Evolutionary conservation across 2,797 vertebrate genomes (phyloP).

Genomic region (Epinephelus malabaricus): DNA sequence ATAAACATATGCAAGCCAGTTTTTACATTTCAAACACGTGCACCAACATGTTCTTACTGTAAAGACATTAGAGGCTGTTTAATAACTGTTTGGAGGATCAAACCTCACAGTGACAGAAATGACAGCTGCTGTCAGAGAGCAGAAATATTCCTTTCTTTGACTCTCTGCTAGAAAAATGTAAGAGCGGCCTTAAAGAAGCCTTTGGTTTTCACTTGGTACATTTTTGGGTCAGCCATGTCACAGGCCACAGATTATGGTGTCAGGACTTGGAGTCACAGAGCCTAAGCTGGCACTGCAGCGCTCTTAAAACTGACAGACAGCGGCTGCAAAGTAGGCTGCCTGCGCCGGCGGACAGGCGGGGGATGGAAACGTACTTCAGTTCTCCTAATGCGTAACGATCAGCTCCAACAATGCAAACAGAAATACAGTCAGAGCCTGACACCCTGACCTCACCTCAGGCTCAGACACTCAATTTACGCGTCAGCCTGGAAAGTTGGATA

Average conservation of each 20-base stretch:
- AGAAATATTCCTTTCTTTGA: background rate
- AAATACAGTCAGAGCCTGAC: background rate
- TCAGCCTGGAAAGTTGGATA: background rate
- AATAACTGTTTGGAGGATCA: background rate
- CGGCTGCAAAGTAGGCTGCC: background rate
- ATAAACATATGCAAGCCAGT: background rate
- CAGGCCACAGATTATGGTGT: slow-evolving; percentile 34
- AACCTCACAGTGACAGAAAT: background rate
- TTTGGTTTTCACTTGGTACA: background rate
- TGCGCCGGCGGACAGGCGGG: background rate
- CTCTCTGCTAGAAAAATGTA: no score
- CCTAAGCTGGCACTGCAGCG: slow-evolving; percentile 2
- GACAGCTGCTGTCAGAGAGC: background rate
- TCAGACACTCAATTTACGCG: background rate
- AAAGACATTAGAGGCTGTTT: background rate
- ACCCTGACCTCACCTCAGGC: background rate
- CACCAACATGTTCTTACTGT: background rate
- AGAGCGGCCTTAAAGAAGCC: background rate
- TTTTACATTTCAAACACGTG: background rate
- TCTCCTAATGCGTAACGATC: background rate
- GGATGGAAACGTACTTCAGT: background rate
- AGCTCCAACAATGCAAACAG: background rate
- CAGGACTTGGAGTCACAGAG: slow-evolving; percentile 1
- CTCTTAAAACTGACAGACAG: background rate
- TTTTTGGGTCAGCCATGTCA: slow-evolving; percentile 15